A percentile compares a stretch with the other conserved stretches of the same genome.
phyloP scores from a whole-genome alignment of 2,113 vertebrate genomes.

The Leuciscus idus region DNA sequence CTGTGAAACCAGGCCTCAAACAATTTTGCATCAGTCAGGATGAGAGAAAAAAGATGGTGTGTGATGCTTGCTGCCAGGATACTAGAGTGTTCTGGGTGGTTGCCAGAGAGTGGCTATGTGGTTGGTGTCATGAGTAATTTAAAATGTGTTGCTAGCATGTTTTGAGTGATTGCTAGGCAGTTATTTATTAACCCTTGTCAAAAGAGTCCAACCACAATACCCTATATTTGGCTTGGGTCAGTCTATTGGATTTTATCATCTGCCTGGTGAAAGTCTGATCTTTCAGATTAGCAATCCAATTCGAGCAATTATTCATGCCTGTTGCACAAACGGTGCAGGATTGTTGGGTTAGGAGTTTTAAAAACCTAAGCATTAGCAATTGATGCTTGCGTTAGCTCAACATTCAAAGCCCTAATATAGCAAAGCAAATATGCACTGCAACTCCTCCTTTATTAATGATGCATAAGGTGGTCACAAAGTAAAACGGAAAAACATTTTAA shows the following conservation, averaged over 20 bases:
- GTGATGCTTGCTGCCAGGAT: too few relatives aligned
- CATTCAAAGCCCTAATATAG: constrained; percentile 7
- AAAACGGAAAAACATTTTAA: background rate
- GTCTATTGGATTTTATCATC: background rate
- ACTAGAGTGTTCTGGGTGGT: too few relatives aligned
- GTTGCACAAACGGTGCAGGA: background rate
- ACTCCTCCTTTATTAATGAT: background rate
- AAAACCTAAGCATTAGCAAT: background rate
- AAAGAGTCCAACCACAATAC: too few relatives aligned
- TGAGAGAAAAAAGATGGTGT: too few relatives aligned
- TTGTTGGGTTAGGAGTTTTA: background rate
- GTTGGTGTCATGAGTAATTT: too few relatives aligned
- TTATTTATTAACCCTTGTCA: too few relatives aligned
- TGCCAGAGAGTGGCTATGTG: too few relatives aligned
- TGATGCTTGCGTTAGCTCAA: background rate
- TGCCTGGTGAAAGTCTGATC: background rate
- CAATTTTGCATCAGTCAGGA: too few relatives aligned
- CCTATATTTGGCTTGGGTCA: background rate
- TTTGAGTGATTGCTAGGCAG: too few relatives aligned
- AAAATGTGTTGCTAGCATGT: too few relatives aligned
- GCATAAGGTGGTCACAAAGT: background rate
- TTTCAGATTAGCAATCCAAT: background rate
- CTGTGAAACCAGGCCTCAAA: too few relatives aligned
- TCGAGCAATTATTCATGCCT: background rate
- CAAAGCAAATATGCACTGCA: background rate